These are phyloP conservation scores for Amblyjoppa proteus DNA, from an alignment of 2,888 invertebrate genomes.

Conservation along the genomic window DNA sequence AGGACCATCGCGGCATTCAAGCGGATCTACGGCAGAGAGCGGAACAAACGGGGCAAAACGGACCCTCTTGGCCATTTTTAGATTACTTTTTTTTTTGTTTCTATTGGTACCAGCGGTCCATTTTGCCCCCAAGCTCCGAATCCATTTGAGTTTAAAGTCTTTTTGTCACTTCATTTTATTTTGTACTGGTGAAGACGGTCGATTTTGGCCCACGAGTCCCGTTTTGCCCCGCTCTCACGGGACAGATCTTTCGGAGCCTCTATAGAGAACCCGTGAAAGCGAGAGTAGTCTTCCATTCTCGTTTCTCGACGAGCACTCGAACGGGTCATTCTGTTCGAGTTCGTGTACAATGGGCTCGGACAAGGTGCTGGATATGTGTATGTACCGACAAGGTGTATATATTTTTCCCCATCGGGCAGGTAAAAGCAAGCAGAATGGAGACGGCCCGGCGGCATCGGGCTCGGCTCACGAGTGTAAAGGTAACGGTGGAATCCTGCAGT, in stretches of 20 bases:
- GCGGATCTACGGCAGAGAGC: background rate
- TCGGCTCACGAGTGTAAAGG: slow-evolving; percentile 30
- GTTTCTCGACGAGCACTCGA: slow-evolving; percentile 24
- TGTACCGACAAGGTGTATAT: slow-evolving; percentile 32
- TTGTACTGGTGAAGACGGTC: no score
- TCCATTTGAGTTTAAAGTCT: no score
- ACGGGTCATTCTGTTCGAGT: slow-evolving; percentile 10
- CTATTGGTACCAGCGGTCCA: no score
- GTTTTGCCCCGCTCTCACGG: no score
- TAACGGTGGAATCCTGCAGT: slow-evolving; percentile 58
- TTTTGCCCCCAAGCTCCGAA: no score
- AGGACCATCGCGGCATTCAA: background rate
- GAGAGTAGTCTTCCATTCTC: slow-evolving; percentile 12
- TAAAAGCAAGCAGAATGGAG: slow-evolving; percentile 50
- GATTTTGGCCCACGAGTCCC: no score
- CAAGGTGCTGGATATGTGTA: slow-evolving; percentile 51
- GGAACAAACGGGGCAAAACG: no score
- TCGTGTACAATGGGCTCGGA: slow-evolving; percentile 37
- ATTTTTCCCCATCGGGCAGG: slow-evolving; percentile 39
- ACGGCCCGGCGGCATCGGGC: slow-evolving; percentile 35
- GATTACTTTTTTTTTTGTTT: no score
- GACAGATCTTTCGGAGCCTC: background rate
- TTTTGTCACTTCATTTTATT: no score
- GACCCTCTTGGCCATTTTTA: no score
- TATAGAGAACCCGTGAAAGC: slow-evolving; percentile 10